A percentile compares a stretch with the other conserved stretches of the same genome.
Evolutionary conservation across 2,888 invertebrate species (phyloP).

Genomic region (Epinotia ramella): DNA sequence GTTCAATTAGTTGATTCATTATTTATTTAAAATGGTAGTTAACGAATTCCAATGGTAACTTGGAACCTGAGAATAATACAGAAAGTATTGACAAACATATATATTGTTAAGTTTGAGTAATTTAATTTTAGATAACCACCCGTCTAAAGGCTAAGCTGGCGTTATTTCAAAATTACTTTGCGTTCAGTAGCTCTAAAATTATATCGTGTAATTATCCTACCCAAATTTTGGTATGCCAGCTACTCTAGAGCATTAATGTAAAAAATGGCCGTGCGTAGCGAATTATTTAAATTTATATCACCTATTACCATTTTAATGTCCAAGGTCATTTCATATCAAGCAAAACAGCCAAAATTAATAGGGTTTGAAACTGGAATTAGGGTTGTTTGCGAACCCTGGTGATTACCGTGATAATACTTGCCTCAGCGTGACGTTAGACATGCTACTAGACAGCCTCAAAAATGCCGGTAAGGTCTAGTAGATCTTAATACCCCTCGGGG

Average conservation of each 20-base stretch:
- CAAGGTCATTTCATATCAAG: slow-evolving; percentile 52
- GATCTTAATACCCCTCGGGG: too few species aligned
- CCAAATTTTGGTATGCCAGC: not conserved
- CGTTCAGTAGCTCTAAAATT: not conserved
- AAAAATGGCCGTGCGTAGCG: slow-evolving; percentile 20
- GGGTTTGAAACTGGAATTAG: slow-evolving; percentile 51
- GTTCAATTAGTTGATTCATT: too few species aligned
- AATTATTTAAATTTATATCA: slow-evolving; percentile 41
- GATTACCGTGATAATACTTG: slow-evolving; percentile 45
- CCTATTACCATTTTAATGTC: slow-evolving; percentile 47
- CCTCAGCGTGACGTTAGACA: not conserved
- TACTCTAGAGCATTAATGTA: slow-evolving; percentile 17
- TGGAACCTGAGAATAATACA: too few species aligned
- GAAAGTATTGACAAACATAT: too few species aligned
- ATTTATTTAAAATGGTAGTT: too few species aligned
- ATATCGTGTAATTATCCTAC: not conserved
- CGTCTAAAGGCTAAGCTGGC: not conserved
- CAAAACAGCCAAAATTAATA: slow-evolving; percentile 53
- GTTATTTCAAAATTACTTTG: not conserved
- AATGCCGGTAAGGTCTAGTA: not conserved
- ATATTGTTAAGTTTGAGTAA: too few species aligned
- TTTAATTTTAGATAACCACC: too few species aligned
- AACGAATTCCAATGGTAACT: too few species aligned
- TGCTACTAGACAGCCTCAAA: not conserved
- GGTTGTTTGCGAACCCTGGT: slow-evolving; percentile 52